Base-by-base conservation (phyloP, 2,797 vertebrate species). In the Syndactyla subalaris region DNA sequence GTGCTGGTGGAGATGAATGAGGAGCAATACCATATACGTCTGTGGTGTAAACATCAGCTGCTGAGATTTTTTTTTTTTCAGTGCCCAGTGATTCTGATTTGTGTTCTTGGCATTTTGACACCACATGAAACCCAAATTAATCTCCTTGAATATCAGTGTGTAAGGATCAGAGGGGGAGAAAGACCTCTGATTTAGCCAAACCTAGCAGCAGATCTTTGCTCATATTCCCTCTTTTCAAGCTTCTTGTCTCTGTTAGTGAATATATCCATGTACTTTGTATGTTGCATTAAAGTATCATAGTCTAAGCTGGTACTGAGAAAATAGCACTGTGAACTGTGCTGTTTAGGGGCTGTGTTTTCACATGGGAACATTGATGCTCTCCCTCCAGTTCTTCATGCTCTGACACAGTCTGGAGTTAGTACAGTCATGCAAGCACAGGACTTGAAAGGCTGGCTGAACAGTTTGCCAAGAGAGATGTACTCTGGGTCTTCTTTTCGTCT, bases 21-120 rank as follows among this genome's bases (percentile, higher is more conserved):
- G 68, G 34, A 82, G 54, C 46, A 58, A 9, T 66, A 81, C 81
- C 38, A 9, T 68, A 63, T 51, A 54, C 0, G 0, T 71, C 45
- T 16, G 10, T 82, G 63, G 34, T 49, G 55, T 95, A 96, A 97
- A 96, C 89, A 95, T 95, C 89, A 94, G 78, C 87, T 94, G 91
- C 13, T 71, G 38, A 43, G 36, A 7, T 19, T 30, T 13, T 22
- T 24, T 38, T 66, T 76, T 68, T 93, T 88, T 67, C 3, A 39
- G 52, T 45, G 14, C 22, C 19, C 8, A 7, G 4, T 36, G 16
- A 34, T 83, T 89, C 71, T 48, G 20, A n/a, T 80, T 87, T 22
- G 57, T 91, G 2, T 76, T 85, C 14, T 3, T 0, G 5, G 73
- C 91, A 38, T 43, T 81, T 76, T 74, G 39, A 72, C 10, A 15